phyloP scores from a whole-genome alignment of 2,113 vertebrate genomes.

The Pelmatolapia mariae region DNA sequence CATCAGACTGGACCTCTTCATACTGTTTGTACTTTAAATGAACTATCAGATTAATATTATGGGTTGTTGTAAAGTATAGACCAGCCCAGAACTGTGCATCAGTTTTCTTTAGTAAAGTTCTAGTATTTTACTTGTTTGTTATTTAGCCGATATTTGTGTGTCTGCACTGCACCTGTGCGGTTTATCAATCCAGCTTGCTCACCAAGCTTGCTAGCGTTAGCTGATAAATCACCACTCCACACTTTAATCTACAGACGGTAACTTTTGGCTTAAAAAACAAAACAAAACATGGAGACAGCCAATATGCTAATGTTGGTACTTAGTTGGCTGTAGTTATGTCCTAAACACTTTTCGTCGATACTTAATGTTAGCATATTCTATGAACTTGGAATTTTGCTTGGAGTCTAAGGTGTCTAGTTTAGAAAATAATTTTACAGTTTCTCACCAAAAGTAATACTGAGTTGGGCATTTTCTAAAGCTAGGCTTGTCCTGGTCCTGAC shows the following conservation, averaged over 20 bases:
- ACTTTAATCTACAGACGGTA: not conserved
- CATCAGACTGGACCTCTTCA: not conserved
- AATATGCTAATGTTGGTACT: not conserved
- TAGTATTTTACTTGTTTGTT: not conserved
- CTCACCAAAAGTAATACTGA: not conserved
- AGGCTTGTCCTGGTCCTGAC: not conserved
- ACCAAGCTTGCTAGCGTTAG: not conserved
- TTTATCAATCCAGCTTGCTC: not conserved
- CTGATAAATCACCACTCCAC: not conserved
- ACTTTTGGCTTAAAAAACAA: not conserved
- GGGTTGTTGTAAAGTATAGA: not conserved
- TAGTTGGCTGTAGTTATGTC: not conserved
- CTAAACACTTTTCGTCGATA: not conserved
- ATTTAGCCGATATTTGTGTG: not conserved
- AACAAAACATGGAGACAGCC: not conserved
- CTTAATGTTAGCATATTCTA: not conserved
- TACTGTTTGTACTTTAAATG: not conserved
- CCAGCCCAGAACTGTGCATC: no score
- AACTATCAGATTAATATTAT: not conserved
- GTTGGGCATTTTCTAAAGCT: not conserved
- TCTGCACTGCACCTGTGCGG: not conserved
- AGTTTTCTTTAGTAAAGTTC: not conserved
- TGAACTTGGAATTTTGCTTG: not conserved
- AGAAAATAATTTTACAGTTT: not conserved
- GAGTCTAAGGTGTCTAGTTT: not conserved